Percentiles rank a stretch among this genome's conserved stretches.
Evolutionary conservation across 2,888 invertebrate genomes (phyloP).

Genomic region (Synergus laeviventris): DNA sequence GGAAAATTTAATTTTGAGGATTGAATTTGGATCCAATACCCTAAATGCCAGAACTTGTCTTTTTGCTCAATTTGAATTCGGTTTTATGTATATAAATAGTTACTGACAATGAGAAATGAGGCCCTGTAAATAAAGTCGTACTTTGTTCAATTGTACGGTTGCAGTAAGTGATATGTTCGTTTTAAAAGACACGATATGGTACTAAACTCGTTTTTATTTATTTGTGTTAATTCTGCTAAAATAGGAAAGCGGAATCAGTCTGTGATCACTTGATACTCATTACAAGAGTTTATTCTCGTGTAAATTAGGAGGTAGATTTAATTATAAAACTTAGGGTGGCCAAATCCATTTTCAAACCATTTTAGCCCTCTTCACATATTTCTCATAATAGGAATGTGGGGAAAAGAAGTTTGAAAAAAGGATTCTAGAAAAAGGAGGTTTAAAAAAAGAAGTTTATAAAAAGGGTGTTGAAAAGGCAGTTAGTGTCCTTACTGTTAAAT

Average conservation of each 20-base stretch:
- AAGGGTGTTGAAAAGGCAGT: too few species aligned
- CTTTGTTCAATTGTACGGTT: neutral
- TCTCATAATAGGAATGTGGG: too few species aligned
- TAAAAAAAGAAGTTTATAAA: too few species aligned
- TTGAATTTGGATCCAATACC: too few species aligned
- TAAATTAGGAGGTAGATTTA: slow-evolving; percentile 11
- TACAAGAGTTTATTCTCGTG: slow-evolving; percentile 29
- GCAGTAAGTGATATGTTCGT: slow-evolving; percentile 2
- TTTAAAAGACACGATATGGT: slow-evolving; percentile 4
- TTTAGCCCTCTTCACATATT: too few species aligned
- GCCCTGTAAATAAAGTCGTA: slow-evolving; percentile 28
- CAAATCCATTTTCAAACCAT: neutral
- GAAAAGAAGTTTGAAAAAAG: too few species aligned
- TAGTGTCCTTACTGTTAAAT: too few species aligned
- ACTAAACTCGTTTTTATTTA: neutral
- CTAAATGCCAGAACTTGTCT: neutral
- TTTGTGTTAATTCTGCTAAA: neutral
- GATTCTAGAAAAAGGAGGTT: too few species aligned
- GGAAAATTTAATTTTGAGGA: too few species aligned
- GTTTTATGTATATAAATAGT: slow-evolving; percentile 23
- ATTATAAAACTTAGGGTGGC: slow-evolving; percentile 12
- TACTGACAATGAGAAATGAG: slow-evolving; percentile 31
- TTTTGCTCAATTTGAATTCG: slow-evolving; percentile 34
- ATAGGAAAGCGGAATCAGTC: slow-evolving; percentile 21
- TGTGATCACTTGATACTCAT: slow-evolving; percentile 39